phyloP scores from a whole-genome alignment of 2,113 vertebrate genomes.

The Pica pica region DNA sequence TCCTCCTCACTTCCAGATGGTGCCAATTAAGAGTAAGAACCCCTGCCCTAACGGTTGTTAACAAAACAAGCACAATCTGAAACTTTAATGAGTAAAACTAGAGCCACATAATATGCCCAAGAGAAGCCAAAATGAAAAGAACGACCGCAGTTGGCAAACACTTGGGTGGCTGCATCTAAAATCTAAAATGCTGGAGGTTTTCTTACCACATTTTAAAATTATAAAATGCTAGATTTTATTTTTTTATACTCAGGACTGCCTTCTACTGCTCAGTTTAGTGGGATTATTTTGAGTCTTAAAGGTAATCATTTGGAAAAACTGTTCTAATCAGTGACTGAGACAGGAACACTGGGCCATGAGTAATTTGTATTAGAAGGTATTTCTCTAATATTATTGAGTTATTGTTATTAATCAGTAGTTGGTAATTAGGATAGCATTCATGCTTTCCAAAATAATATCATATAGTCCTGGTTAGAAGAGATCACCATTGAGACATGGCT shows the following conservation, averaged over 20 bases:
- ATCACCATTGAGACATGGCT: background rate
- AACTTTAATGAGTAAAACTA: slow-evolving; percentile 61
- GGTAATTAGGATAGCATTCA: background rate
- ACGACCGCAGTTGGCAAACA: background rate
- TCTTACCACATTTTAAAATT: background rate
- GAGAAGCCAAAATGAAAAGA: slow-evolving; percentile 53
- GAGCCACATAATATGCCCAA: slow-evolving; percentile 29
- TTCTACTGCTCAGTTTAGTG: background rate
- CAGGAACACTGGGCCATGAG: background rate
- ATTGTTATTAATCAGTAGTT: background rate
- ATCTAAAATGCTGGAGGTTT: background rate
- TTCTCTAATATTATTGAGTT: background rate
- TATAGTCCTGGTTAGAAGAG: background rate
- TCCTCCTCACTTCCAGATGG: slow-evolving; percentile 55
- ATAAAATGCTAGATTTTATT: background rate
- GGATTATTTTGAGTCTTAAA: background rate
- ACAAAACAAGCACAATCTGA: slow-evolving; percentile 61
- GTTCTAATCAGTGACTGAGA: background rate
- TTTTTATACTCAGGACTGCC: background rate
- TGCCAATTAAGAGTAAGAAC: slow-evolving; percentile 62
- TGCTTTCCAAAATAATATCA: background rate
- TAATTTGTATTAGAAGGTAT: background rate
- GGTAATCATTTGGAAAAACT: background rate
- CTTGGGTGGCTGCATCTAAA: background rate
- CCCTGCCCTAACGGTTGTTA: slow-evolving; percentile 56